A percentile compares a stretch with the other conserved stretches of the same genome.
phyloP scores from a whole-genome alignment of 1,140 invertebrate genomes.

The Procambarus virginalis region DNA sequence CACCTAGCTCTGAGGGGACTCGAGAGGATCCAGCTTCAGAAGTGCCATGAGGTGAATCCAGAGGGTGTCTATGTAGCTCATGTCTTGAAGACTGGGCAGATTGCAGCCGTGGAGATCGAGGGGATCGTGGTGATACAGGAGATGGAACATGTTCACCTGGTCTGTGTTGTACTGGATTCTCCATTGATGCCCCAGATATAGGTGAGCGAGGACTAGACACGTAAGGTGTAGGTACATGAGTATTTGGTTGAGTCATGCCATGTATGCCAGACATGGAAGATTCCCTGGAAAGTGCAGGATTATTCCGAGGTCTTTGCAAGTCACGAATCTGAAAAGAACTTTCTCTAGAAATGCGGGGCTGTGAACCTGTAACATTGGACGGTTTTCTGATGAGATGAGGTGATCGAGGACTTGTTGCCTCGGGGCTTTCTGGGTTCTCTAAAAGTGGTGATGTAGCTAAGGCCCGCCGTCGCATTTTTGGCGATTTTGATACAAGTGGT shows the following conservation, averaged over 20 bases:
- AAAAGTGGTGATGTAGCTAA: conserved; percentile 38
- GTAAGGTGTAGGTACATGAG: conserved; percentile 20
- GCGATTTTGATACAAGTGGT: conserved; percentile 36
- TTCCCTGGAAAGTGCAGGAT: conserved; percentile 42
- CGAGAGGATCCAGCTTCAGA: conserved; percentile 41
- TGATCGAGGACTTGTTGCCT: conserved; percentile 37
- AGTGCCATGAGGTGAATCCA: conserved; percentile 24
- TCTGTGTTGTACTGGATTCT: neutral
- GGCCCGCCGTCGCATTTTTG: conserved; percentile 27
- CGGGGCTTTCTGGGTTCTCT: conserved; percentile 35
- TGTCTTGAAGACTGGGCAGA: conserved; percentile 25
- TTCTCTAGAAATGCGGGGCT: conserved; percentile 19
- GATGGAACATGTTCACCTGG: conserved; percentile 34
- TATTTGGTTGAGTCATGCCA: conserved; percentile 33
- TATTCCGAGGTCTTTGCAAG: conserved; percentile 25
- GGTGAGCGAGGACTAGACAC: conserved; percentile 16
- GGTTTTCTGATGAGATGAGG: conserved; percentile 53
- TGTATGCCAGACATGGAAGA: conserved; percentile 53
- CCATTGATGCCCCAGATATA: neutral
- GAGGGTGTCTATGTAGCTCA: conserved; percentile 11
- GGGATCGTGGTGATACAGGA: conserved; percentile 41
- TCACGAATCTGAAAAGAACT: conserved; percentile 52
- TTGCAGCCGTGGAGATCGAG: conserved; percentile 19
- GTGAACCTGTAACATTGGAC: conserved; percentile 49
- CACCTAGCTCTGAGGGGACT: conserved; percentile 39